A percentile compares a stretch with the other conserved stretches of the same genome.
phyloP scores from a whole-genome alignment of 2,113 vertebrate genomes.

The Odontesthes bonariensis region DNA sequence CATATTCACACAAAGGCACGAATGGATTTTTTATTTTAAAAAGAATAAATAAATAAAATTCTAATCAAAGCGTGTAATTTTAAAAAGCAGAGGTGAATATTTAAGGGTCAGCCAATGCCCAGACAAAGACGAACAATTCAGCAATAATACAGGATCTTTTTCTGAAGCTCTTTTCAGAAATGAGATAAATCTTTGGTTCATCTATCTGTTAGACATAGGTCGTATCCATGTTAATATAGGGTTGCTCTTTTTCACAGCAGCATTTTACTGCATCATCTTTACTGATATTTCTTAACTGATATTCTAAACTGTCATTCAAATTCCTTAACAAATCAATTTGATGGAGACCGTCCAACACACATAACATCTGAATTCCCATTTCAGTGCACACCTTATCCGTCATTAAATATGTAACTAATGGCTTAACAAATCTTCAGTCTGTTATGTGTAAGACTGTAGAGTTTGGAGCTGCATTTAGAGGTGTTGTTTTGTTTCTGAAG shows the following conservation, averaged over 20 bases:
- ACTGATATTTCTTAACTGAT: too few species aligned
- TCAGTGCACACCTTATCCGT: conserved; percentile 55
- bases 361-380: conserved; percentile 41
- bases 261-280: too few species aligned
- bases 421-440: conserved; percentile 53
- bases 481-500: conserved; percentile 59
- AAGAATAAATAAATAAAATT: too few species aligned
- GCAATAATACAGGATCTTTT: background rate
- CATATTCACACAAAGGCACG: too few species aligned
- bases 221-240: too few species aligned
- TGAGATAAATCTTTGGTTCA: background rate
- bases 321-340: background rate
- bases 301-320: too few species aligned
- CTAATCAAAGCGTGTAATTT: too few species aligned
- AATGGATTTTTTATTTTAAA: too few species aligned
- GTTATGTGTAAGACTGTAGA: conserved; percentile 62
- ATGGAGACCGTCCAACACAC: conserved; percentile 20
- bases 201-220: background rate
- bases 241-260: too few species aligned
- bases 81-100: background rate
- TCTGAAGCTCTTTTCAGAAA: background rate
- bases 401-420: conserved; percentile 74
- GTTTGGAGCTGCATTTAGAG: conserved; percentile 41
- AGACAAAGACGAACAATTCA: background rate
- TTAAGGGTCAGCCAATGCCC: too few species aligned